Evolutionary conservation across 2,797 vertebrate species (phyloP), one percentile per base, ranked within the genome.

Genomic region (Parauchenoglanis punctatus): DNA sequence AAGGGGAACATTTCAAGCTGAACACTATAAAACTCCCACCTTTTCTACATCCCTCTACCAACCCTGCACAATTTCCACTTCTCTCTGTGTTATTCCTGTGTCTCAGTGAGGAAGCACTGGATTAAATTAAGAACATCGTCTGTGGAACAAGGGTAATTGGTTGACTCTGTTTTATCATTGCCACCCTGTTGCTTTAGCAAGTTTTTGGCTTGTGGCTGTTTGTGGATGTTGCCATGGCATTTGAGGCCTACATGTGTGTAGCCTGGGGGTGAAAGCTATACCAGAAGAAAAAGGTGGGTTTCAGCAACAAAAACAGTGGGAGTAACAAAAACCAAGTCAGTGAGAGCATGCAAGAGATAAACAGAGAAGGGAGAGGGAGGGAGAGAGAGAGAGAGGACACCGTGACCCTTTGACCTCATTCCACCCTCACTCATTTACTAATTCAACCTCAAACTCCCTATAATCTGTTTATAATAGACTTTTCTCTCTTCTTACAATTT

Each of bases 151-250:
- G 73, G 89, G 85, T 93, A 93, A 94, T 92, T 94, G 93, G 91
- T 92, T 92, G 90, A 91, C 84, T 85, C 77, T 92, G 88, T 86
- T 81, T 80, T 83, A 95, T 94, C 94, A 93, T 90, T 94, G 94
- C 91, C 92, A 91, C 93, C 91, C 92, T 93, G 93, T 93, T 94
- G 93, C 93, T 91, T 91, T 89, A 92, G 89, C 91, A 92, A 92
- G 92, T 92, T 92, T 91, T 85, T 76, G 90, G 92, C 87, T 91
- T 90, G 87, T 91, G 87, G 52, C 88, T 92, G 94, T 95, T 95
- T 94, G 93, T 90, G 91, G 83, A 86, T 11, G 92, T 94, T 93
- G 88, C 91, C 92, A 94, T 93, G 94, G 91, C 87, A 93, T 89
- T 89, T 11, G 92, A 94, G 94, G 93, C 92, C 93, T 92, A 92